Evolutionary conservation across 2,888 invertebrate genomes (phyloP), one percentile per base, ranked within the genome.

Genomic region (Corythucha ciliata): DNA sequence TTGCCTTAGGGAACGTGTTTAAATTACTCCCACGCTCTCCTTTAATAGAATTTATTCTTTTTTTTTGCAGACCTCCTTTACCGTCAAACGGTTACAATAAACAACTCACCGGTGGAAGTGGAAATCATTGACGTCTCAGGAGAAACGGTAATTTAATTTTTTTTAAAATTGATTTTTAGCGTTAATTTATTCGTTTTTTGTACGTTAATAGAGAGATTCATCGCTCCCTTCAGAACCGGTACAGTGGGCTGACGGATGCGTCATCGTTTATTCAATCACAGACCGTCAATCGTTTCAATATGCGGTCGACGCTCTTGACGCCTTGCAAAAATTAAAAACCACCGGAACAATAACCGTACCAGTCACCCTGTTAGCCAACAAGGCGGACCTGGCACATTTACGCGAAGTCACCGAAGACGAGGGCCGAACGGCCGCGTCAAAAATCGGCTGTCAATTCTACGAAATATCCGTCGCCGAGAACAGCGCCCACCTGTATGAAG

Each of bases 391-490:
- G 65, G 82, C 82, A 66, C 83, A 84, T 68, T 72, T 83, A 54
- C 72, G 84, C 75, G 77, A 80, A 75, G 83, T 83, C 65, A 70
- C 71, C 37, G 79, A 80, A 64, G 75, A 77, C 51, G 83, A 84
- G 65, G 85, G 82, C 16, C 77, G 80, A 60, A 72, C 77, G 24
- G 66, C 79, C 29, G 81, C 82, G 34, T 73, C 79, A 33, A 76
- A 79, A 52, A 74, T 79, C 65, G 77, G 79, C 18, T 80, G 81
- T 58, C 81, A 79, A 44, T 86, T 85, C 69, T 79, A 80, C 68
- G 85, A 86, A 68, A 80, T 84, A n/a, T 83, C 83, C 20, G 84
- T 84, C 6, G 84, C 84, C 0, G 84, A 85, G 67, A 84, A 84
- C 68, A 80, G 79, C 21, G 76, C 79, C 14, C 78, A 79, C 61